Percentiles rank a stretch among this genome's conserved stretches.
Conservation (phyloP, 2,888 invertebrate genomes). For the Tanytarsus gracilentus region DNA sequence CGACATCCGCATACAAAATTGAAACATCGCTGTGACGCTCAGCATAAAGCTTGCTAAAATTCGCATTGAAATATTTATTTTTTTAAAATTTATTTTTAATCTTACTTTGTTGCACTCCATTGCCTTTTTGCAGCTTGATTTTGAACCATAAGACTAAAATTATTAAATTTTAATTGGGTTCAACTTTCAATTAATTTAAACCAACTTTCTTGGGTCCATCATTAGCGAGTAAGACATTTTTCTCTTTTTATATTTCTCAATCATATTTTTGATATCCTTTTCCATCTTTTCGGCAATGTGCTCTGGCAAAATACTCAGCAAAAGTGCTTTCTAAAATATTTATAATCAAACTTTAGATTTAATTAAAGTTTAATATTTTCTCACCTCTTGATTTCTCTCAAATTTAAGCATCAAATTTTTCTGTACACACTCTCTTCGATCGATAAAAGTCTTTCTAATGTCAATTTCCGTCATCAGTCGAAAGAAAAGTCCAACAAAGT, state of each 20-base stretch:
- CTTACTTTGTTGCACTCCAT: slow-evolving; percentile 28
- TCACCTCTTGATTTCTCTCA: slow-evolving; percentile 77
- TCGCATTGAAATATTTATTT: neutral
- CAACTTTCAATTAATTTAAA: neutral
- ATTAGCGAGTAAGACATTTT: slow-evolving; percentile 32
- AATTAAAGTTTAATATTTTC: slow-evolving; percentile 30
- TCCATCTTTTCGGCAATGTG: slow-evolving; percentile 63
- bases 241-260: slow-evolving; percentile 45
- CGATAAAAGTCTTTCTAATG: slow-evolving; percentile 76
- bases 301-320: slow-evolving; percentile 76
- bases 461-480: slow-evolving; percentile 82
- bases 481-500: slow-evolving; percentile 78
- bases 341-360: neutral
- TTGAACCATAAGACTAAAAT: neutral
- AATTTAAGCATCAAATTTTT: slow-evolving; percentile 71
- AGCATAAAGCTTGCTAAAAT: slow-evolving; percentile 68
- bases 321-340: slow-evolving; percentile 60
- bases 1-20: slow-evolving; percentile 86
- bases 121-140: slow-evolving; percentile 14
- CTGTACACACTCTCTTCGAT: slow-evolving; percentile 76
- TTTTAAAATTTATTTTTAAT: neutral
- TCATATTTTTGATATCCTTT: slow-evolving; percentile 50
- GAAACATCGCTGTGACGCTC: slow-evolving; percentile 82
- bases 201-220: neutral
- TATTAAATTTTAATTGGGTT: neutral